Conservation (phyloP, 2,797 vertebrate species). For the Liparis tanakae region DNA sequence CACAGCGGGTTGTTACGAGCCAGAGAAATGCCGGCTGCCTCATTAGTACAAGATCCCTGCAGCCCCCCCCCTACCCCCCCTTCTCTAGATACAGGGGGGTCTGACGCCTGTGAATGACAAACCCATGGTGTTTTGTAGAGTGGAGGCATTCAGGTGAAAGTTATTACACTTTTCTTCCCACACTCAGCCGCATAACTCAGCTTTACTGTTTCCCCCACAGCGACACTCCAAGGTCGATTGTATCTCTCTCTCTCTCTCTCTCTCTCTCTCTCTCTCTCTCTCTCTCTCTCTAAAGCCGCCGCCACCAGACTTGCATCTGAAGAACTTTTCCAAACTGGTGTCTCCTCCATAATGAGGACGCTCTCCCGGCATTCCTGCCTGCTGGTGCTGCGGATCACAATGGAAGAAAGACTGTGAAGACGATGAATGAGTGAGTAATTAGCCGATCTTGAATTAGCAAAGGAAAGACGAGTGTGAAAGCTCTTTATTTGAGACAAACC, state of each 20-base stretch:
- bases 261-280: no score
- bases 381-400: constrained; percentile 48
- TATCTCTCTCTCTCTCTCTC: constrained; percentile 63
- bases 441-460: constrained; percentile 68
- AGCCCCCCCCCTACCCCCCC: constrained; percentile 66
- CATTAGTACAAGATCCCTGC: constrained; percentile 74
- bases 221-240: constrained; percentile 73
- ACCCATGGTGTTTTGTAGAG: constrained; percentile 72
- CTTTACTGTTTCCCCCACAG: constrained; percentile 65
- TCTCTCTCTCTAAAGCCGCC: no score
- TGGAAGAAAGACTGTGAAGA: constrained; percentile 63
- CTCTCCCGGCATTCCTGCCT: constrained; percentile 66
- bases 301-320: constrained; percentile 62
- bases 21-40: constrained; percentile 76
- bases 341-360: constrained; percentile 66
- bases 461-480: constrained; percentile 71
- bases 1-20: constrained; percentile 66
- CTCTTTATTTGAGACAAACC: constrained; percentile 57
- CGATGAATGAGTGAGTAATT: constrained; percentile 76
- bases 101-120: constrained; percentile 77
- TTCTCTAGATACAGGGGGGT: constrained; percentile 63
- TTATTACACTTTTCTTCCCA: constrained; percentile 82
- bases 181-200: constrained; percentile 74
- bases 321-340: constrained; percentile 63
- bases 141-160: constrained; percentile 81